Evolutionary conservation across 2,797 vertebrate species (phyloP).

Genomic region (Megalops cyprinoides): DNA sequence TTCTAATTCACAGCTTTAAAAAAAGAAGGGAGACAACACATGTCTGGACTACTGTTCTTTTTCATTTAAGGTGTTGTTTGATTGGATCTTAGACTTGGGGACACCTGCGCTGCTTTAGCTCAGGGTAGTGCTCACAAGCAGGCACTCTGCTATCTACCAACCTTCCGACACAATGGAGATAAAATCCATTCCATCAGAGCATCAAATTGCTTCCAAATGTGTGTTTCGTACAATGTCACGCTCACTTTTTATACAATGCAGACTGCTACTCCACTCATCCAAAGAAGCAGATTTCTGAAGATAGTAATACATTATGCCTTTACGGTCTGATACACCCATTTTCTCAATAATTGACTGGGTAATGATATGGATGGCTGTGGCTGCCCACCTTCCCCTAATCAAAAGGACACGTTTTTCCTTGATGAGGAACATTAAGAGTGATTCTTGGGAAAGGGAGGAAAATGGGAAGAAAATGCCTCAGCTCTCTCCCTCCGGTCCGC

Average conservation of each 20-base stretch:
- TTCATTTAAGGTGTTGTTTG: constrained; percentile 49
- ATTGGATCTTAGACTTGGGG: constrained; percentile 48
- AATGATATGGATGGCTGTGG: constrained; percentile 34
- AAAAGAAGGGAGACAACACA: not conserved
- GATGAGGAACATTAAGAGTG: constrained; percentile 38
- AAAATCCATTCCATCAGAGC: constrained; percentile 57
- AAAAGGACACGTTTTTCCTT: constrained; percentile 41
- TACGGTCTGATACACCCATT: constrained; percentile 57
- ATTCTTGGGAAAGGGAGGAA: no score
- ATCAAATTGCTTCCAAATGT: constrained; percentile 58
- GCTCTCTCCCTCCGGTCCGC: not conserved
- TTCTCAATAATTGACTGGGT: constrained; percentile 56
- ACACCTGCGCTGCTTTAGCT: constrained; percentile 50
- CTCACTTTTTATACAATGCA: constrained; percentile 41
- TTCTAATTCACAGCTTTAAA: constrained; percentile 9
- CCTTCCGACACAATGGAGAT: constrained; percentile 36
- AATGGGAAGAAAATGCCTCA: constrained; percentile 34
- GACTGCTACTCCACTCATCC: no score
- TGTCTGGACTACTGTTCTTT: not conserved
- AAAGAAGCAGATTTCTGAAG: constrained; percentile 47
- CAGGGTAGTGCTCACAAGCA: constrained; percentile 55
- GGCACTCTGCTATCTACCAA: constrained; percentile 28
- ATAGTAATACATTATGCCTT: constrained; percentile 56
- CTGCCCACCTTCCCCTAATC: not conserved
- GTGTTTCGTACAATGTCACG: constrained; percentile 44